Percentiles rank a stretch among this genome's conserved stretches.
Conservation (phyloP, 2,888 invertebrate genomes). For the Napeogenes sylphis region DNA sequence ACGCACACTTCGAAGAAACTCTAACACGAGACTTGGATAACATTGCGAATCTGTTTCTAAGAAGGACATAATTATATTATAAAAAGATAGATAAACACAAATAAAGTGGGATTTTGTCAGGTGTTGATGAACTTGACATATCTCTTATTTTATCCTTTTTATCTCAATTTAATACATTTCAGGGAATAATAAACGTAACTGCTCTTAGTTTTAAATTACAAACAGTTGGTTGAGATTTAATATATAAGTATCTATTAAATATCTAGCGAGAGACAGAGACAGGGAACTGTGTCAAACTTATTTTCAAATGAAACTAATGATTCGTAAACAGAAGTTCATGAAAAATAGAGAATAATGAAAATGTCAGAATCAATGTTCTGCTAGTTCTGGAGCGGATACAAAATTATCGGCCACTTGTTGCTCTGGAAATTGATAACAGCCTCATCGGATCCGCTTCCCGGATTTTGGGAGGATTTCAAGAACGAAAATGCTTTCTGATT, state of each 20-base stretch:
- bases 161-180: neutral
- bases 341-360: neutral
- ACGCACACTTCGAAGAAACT: constrained; percentile 67
- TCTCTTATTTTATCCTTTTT: neutral
- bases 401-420: constrained; percentile 77
- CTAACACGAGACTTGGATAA: constrained; percentile 59
- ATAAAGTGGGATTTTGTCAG: constrained; percentile 41
- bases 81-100: constrained; percentile 38
- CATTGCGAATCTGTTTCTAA: constrained; percentile 52
- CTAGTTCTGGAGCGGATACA: constrained; percentile 59
- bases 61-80: constrained; percentile 47
- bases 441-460: constrained; percentile 50
- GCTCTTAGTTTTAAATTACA: neutral
- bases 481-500: constrained; percentile 43
- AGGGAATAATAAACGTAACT: neutral
- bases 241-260: too few species aligned
- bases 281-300: too few species aligned
- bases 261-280: too few species aligned
- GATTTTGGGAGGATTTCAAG: constrained; percentile 65
- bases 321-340: neutral
- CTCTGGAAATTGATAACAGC: constrained; percentile 73
- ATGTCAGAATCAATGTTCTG: constrained; percentile 40
- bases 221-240: neutral
- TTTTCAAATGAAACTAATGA: too few species aligned
- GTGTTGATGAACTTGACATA: neutral